phyloP scores from a whole-genome alignment of 2,113 vertebrate genomes.

The Rhegmatorhina hoffmannsi region DNA sequence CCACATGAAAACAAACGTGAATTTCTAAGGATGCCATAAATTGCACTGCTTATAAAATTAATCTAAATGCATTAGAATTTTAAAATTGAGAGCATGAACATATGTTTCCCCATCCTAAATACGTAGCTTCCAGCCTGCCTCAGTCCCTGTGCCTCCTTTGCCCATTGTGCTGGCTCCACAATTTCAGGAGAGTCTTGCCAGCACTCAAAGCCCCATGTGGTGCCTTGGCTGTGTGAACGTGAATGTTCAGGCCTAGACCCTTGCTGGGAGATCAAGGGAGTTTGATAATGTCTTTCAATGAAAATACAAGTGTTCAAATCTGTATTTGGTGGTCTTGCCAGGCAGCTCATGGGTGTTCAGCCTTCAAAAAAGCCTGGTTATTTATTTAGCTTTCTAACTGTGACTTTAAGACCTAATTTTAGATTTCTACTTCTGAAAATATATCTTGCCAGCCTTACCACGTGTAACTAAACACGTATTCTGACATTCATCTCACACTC shows the following conservation, averaged over 20 bases:
- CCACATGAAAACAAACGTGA: neutral
- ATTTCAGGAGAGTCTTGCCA: neutral
- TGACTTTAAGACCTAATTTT: slow-evolving; percentile 25
- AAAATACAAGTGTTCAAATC: neutral
- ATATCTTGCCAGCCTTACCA: neutral
- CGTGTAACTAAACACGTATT: neutral
- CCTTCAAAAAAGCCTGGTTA: neutral
- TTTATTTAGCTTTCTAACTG: slow-evolving; percentile 22
- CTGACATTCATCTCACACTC: neutral
- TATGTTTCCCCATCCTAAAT: neutral
- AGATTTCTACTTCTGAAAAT: neutral
- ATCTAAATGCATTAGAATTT: neutral
- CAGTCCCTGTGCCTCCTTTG: neutral
- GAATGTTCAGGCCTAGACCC: neutral
- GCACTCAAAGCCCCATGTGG: neutral
- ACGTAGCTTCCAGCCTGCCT: neutral
- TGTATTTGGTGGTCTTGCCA: neutral
- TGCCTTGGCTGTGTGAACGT: rapidly evolving
- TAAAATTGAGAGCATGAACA: neutral
- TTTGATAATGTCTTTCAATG: neutral
- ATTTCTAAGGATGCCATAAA: neutral
- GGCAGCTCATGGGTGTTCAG: neutral
- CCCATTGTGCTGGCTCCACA: neutral
- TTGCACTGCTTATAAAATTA: rapidly evolving
- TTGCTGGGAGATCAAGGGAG: neutral